Base-by-base conservation (phyloP, 2,113 vertebrate genomes). In the Himantopus leucocephalus region DNA sequence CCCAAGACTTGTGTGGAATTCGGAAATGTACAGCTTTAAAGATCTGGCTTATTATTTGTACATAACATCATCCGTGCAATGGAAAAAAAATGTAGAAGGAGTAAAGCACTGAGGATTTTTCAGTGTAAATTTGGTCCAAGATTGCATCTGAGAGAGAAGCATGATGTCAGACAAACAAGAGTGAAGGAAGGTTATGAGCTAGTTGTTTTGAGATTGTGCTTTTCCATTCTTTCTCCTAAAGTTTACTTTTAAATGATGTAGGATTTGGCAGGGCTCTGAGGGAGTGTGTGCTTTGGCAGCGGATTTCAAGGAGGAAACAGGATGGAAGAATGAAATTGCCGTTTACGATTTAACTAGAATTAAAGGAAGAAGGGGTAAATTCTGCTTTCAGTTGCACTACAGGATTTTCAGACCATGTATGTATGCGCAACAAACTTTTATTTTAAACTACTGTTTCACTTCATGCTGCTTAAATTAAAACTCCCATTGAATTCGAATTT, bases 181-280 rank as follows among this genome's bases (percentile, higher is more conserved):
- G 52, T 3, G 39, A 85, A 68, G 41, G 30, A 81, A 88, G 48
- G 20, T 80, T 70, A 73, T 81, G 76, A 96, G 7, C 20, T 90
- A 32, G 45, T 77, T 90, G 63, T 77, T 95, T 86, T 55, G 73
- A 84, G 43, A 75, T 92, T 85, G 80, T 56, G 52, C 64, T 85
- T 94, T 91, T 89, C 60, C 70, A 75, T 92, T 93, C 52, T 96
- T 91, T 95, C 43, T 64, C 60, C 32, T 47, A 39, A 29, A 27
- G 68, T 75, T 94, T 92, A 37, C 66, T 95, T 96, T 80, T 47
- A 93, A 95, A 71, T 48, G 29, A 91, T 32, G 55, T n/a, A 86
- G 92, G 64, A 80, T 71, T 84, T 97, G 92, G 86, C 94, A 96
- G 35, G 2, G 16, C 85, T 84, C 27, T 81, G 76, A 60, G 56